These are phyloP conservation scores for Rhinolophus ferrumequinum DNA, from an alignment of 2,113 vertebrate species.

Conservation along the genomic window DNA sequence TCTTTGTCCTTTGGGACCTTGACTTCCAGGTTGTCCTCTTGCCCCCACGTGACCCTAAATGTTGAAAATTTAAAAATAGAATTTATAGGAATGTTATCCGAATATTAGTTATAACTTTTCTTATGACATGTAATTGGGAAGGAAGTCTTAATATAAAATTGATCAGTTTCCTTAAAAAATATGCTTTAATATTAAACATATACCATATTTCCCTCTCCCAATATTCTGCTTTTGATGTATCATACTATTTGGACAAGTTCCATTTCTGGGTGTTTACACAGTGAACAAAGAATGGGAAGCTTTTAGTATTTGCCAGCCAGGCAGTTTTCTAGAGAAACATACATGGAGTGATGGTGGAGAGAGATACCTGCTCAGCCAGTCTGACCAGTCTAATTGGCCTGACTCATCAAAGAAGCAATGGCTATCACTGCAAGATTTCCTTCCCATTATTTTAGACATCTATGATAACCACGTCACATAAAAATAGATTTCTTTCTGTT, in stretches of 20 bases:
- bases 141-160: conserved; percentile 26
- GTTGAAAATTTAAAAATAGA: conserved; percentile 50
- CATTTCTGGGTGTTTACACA: not conserved
- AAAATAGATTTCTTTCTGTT: conserved; percentile 8
- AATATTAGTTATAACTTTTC: not conserved
- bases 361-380: not conserved
- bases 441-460: not conserved
- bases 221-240: conserved; percentile 28
- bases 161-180: conserved; percentile 11
- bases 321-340: not conserved
- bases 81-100: not conserved
- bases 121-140: not conserved
- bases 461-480: not conserved
- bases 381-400: not conserved
- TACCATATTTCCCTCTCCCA: not conserved
- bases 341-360: not conserved
- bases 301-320: not conserved
- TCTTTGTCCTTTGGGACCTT: conserved; percentile 92
- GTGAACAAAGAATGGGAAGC: not conserved
- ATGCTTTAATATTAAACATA: not conserved
- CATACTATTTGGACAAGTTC: not conserved
- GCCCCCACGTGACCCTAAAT: conserved; percentile 90
- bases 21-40: conserved; percentile 89
- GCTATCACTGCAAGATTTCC: not conserved
- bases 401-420: not conserved